Conservation (phyloP, 2,888 invertebrate genomes). For the Glaucopsyche alexis region DNA sequence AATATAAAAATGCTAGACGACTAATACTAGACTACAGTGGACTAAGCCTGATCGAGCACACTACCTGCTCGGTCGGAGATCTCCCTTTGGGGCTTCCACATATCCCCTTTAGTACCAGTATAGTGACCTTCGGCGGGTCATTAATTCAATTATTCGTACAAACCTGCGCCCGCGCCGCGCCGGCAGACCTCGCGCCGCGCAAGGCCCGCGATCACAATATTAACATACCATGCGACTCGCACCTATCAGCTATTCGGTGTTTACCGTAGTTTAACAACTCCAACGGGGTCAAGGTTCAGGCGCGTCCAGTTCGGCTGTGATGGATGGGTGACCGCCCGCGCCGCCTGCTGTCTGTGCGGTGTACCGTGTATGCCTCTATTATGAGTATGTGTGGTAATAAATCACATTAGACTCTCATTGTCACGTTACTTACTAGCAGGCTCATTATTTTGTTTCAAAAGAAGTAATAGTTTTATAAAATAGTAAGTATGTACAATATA, state of each 20-base stretch:
- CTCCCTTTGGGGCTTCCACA: too few species aligned
- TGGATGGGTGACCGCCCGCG: conserved; percentile 9
- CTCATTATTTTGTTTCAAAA: background rate
- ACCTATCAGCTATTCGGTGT: background rate
- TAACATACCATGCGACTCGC: background rate
- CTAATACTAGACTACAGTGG: too few species aligned
- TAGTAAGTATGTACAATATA: too few species aligned
- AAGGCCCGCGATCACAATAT: background rate
- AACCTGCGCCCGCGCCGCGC: too few species aligned
- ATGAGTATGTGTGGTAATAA: background rate
- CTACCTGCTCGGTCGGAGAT: too few species aligned
- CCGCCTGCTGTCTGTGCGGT: background rate
- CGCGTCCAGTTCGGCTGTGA: background rate
- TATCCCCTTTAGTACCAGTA: too few species aligned
- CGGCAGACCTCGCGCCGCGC: conserved; percentile 2
- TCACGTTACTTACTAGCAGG: background rate
- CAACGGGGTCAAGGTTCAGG: background rate
- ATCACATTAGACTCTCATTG: background rate
- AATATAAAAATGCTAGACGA: too few species aligned
- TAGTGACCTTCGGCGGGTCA: too few species aligned
- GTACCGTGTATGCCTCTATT: background rate
- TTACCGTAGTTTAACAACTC: background rate
- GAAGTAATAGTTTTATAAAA: too few species aligned
- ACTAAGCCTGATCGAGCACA: too few species aligned
- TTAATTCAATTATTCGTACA: too few species aligned